phyloP scores from a whole-genome alignment of 2,113 vertebrate species.

The Urocitellus parryii region DNA sequence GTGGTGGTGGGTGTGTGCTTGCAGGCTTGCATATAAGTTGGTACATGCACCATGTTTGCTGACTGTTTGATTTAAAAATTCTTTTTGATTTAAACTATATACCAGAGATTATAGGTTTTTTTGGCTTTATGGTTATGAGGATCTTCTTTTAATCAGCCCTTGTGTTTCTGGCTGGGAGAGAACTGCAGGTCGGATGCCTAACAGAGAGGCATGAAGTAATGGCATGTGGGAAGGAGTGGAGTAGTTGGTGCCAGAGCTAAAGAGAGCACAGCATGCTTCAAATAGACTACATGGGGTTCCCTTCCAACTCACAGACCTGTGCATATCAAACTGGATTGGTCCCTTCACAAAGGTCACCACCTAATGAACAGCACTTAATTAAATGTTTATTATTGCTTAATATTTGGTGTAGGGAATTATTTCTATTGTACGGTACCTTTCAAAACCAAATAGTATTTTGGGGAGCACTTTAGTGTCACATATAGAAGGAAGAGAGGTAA shows the following conservation, averaged over 20 bases:
- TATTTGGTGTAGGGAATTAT: constrained; percentile 53
- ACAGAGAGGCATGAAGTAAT: not conserved
- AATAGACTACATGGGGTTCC: not conserved
- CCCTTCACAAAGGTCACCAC: constrained; percentile 16
- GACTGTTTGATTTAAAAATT: not conserved
- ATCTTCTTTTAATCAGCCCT: not conserved
- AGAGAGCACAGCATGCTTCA: not conserved
- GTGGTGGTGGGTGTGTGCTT: not conserved
- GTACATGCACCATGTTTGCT: not conserved
- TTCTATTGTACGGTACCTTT: constrained; percentile 54
- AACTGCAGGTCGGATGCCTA: not conserved
- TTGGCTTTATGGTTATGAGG: not conserved
- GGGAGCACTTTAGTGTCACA: constrained; percentile 17
- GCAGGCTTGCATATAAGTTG: not conserved
- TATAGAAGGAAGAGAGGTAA: constrained; percentile 9
- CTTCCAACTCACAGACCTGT: not conserved
- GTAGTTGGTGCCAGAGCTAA: not conserved
- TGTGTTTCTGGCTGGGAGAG: not conserved
- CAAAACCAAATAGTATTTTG: constrained; percentile 30
- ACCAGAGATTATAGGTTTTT: not conserved
- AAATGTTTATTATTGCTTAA: constrained; percentile 29
- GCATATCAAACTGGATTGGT: not conserved
- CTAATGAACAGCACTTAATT: not conserved
- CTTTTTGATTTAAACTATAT: not conserved
- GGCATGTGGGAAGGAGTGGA: not conserved